Percentiles rank a stretch among this genome's conserved stretches.
phyloP scores from a whole-genome alignment of 2,888 invertebrate genomes.

The Drosophila limbata region DNA sequence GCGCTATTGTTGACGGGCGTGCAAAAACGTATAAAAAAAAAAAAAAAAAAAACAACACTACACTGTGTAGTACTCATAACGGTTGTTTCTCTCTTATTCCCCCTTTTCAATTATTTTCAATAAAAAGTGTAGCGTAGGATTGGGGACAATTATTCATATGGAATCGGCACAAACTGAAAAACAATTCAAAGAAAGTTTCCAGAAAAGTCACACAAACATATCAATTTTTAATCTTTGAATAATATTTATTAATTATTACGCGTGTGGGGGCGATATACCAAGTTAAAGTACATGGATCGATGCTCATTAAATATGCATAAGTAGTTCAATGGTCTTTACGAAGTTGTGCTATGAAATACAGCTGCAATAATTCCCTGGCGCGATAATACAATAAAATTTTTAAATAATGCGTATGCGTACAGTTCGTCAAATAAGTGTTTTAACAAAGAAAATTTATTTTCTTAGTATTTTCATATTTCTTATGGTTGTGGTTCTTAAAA shows the following conservation, averaged over 20 bases:
- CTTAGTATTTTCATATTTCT: not conserved
- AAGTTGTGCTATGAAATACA: conserved; percentile 37
- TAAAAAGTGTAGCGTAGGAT: conserved; percentile 18
- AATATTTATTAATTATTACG: conserved; percentile 14
- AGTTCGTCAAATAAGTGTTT: not conserved
- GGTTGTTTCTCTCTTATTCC: conserved; percentile 11
- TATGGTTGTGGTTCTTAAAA: no score
- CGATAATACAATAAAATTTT: conserved; percentile 1
- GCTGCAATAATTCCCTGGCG: conserved; percentile 45
- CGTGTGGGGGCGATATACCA: not conserved
- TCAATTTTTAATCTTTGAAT: conserved; percentile 14
- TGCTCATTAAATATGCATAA: conserved; percentile 44
- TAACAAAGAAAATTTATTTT: not conserved
- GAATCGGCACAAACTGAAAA: conserved; percentile 15
- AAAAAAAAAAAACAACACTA: not conserved
- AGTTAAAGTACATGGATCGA: conserved; percentile 32
- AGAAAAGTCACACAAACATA: conserved; percentile 13
- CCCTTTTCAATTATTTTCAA: conserved; percentile 50
- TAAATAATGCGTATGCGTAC: not conserved
- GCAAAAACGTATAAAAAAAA: conserved; percentile 62
- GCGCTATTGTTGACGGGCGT: conserved; percentile 56
- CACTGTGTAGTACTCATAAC: not conserved
- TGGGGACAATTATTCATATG: conserved; percentile 19
- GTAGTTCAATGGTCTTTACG: not conserved
- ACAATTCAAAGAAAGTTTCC: conserved; percentile 19